Evolutionary conservation across 2,113 vertebrate species (phyloP).

Genomic region (Atrichornis clamosus): DNA sequence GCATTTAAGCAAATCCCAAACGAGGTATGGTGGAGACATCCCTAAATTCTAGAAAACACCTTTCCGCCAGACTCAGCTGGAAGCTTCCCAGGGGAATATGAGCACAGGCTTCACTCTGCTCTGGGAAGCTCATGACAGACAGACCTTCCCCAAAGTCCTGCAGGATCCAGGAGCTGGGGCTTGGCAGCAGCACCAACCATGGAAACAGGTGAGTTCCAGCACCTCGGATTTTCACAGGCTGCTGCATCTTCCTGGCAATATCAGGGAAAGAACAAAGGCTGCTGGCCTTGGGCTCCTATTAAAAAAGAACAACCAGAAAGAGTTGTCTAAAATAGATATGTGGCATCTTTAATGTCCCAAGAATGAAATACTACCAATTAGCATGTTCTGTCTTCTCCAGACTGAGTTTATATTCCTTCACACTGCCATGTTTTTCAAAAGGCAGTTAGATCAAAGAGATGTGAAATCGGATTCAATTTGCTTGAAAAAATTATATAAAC

Average conservation of each 20-base stretch:
- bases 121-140: not conserved
- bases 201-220: conserved; percentile 56
- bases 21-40: not conserved
- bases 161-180: not conserved
- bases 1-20: conserved; percentile 66
- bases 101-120: not conserved
- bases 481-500: not conserved
- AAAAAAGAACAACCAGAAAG: not conserved
- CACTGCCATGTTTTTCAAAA: not conserved
- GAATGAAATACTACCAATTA: not conserved
- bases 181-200: not conserved
- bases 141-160: not conserved
- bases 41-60: not conserved
- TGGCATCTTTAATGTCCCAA: not conserved
- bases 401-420: not conserved
- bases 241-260: not conserved
- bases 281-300: not conserved
- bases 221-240: not conserved
- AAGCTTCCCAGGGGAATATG: not conserved
- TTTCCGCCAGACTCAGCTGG: not conserved
- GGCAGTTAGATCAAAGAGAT: not conserved
- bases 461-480: not conserved
- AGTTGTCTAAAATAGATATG: not conserved
- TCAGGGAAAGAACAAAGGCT: not conserved
- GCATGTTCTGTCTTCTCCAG: not conserved